Conservation (phyloP, 2,888 invertebrate species). For the Embidobia sp. region DNA sequence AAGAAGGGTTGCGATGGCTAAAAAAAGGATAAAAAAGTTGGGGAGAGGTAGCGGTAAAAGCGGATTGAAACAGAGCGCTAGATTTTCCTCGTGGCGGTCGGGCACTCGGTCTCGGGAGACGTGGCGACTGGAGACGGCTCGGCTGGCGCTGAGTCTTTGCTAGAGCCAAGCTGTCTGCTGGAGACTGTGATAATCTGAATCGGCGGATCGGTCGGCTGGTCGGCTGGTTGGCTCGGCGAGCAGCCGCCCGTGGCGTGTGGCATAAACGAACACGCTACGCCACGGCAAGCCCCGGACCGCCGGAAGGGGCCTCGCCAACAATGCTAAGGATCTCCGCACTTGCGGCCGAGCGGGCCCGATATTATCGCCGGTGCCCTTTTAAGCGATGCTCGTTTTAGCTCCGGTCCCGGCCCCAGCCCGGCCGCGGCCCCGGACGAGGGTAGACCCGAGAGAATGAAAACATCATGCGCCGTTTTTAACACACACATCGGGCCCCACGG, state of each 20-base stretch:
- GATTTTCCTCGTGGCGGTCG: conserved; percentile 41
- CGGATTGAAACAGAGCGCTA: conserved; percentile 5
- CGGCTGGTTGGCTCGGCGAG: conserved; percentile 65
- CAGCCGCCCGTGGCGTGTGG: conserved; percentile 67
- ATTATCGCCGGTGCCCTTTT: conserved; percentile 65
- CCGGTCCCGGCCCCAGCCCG: conserved; percentile 8
- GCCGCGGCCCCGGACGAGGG: conserved; percentile 40
- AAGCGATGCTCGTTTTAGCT: conserved; percentile 60
- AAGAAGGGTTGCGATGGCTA: too few species aligned
- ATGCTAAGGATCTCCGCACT: conserved; percentile 68
- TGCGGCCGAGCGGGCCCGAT: conserved; percentile 60
- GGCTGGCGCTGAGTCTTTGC: conserved; percentile 71
- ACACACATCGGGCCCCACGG: conserved; percentile 20
- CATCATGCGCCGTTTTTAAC: conserved; percentile 64
- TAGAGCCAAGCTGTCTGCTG: conserved; percentile 80
- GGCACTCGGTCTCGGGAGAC: conserved; percentile 24
- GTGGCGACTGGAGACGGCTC: conserved; percentile 70
- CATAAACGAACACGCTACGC: conserved; percentile 56
- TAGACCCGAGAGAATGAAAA: conserved; percentile 63
- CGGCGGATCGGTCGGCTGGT: conserved; percentile 70
- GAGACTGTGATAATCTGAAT: conserved; percentile 74
- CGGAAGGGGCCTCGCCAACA: conserved; percentile 68
- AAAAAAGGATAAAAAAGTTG: too few species aligned
- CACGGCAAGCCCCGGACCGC: conserved; percentile 43
- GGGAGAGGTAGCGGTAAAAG: too few species aligned